Evolutionary conservation across 1,140 invertebrate genomes (phyloP), one percentile per base, ranked within the genome.

Genomic region (Cheumatopsyche charites): DNA sequence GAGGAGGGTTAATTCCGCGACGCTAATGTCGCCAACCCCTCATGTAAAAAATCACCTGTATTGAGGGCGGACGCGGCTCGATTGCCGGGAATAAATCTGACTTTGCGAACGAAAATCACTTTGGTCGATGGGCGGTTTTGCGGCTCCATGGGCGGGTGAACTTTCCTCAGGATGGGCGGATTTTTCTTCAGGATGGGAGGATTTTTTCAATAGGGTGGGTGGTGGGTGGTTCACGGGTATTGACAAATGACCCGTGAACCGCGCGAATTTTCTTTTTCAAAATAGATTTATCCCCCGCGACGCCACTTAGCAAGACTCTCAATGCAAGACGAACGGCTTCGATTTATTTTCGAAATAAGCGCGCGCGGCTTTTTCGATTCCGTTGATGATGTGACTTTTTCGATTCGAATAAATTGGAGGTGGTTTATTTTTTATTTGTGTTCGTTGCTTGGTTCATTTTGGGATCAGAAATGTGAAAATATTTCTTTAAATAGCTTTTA

Each of bases 191-290:
- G n/a, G n/a, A n/a, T n/a, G n/a, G n/a, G n/a, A n/a, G n/a, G n/a
- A n/a, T n/a, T n/a, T n/a, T n/a, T n/a, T n/a, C 12, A 45, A 45
- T 42, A 13, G 41, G 41, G 41, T 7, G 41, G 41, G 13, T 42
- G 41, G 41, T 42, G 19, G 36, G 23, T 17, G 43, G 11, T 17
- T 23, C 55, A 26, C 52, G 52, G 63, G 68, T 55, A 58, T 71
- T 74, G 73, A 74, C 73, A 74, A 74, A 74, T 71, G 73, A 74
- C 69, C 70, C 45, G 69, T 68, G 52, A 74, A 55, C 69, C 62
- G 62, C 62, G 47, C 29, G 66, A 66, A 65, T 62, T 65, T 70
- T 62, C 43, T 36, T 25, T 52, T 66, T 69, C 61, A 63, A 65
- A 65, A 66, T 70, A 55, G 55, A 70, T 70, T 62, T 69, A 73